Conservation (phyloP, 2,113 vertebrate species). For the Spermophilus dauricus region DNA sequence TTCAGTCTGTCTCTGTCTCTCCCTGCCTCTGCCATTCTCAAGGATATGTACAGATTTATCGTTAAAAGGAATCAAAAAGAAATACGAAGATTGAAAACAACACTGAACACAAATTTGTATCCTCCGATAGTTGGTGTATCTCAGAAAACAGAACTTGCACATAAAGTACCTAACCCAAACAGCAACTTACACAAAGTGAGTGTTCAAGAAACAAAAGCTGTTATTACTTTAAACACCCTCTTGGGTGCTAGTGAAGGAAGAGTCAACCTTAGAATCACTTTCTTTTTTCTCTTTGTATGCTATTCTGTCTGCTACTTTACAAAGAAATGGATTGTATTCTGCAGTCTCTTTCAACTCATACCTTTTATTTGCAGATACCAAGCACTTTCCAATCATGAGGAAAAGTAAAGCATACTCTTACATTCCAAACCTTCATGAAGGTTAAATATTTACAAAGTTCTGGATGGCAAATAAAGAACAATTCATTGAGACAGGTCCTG, state of each 20-base stretch:
- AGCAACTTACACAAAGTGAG: background rate
- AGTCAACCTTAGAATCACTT: background rate
- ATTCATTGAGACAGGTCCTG: background rate
- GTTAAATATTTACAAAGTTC: constrained; percentile 87
- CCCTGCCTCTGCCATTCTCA: background rate
- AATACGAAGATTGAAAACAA: background rate
- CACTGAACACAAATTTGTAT: background rate
- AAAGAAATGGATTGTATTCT: constrained; percentile 47
- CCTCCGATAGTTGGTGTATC: background rate
- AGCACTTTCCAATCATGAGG: constrained; percentile 56
- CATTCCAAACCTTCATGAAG: constrained; percentile 64
- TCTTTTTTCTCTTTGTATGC: background rate
- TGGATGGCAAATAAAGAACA: constrained; percentile 55
- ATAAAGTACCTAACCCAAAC: background rate
- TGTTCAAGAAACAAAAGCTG: background rate
- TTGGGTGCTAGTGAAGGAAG: background rate
- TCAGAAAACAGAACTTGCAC: background rate
- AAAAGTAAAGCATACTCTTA: constrained; percentile 51
- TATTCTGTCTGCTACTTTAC: background rate
- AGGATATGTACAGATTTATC: background rate
- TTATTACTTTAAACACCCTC: background rate
- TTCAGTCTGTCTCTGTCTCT: background rate
- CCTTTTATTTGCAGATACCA: constrained; percentile 52
- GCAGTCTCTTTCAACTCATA: constrained; percentile 37
- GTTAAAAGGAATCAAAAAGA: background rate